Base-by-base conservation (phyloP, 2,113 vertebrate species). In the Pterocles orientalis region DNA sequence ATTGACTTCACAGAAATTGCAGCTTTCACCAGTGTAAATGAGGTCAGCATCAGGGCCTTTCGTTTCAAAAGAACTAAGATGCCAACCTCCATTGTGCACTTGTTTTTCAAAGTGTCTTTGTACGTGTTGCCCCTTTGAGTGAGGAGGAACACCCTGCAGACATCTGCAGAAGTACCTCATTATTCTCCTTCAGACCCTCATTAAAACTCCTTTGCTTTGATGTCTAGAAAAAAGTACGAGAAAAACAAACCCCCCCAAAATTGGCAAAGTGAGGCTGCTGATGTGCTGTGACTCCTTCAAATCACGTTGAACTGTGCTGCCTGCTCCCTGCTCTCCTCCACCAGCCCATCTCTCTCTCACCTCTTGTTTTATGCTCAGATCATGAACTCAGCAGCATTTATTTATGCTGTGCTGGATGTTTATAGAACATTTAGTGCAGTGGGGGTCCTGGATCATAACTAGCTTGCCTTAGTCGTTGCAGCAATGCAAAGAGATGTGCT, bases 181-280 rank as follows among this genome's bases (percentile, higher is more conserved):
- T 96, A 96, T 96, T 96, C 87, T 95, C 75, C 94, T 97, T 96
- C 96, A 96, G 89, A 94, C 93, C 61, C 91, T 97, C 87, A 95
- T 96, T 97, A 97, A 95, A 96, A 92, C 87, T 96, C 78, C 91
- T 93, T 95, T 95, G n/a, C 94, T 95, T 95, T 97, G 84, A 92
- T 95, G 73, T 53, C 75, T 84, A 18, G 2, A 61, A 97, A 95
- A 94, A 92, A 84, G 77, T 6, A 0, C 39, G 68, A 79, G 81
- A n/a, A 91, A 97, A 95, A 91, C 93, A 97, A 86, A 29, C 12
- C 51, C 82, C 82, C 79, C 72, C 58, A 60, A 94, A 95, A 91
- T 0, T 53, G 80, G 72, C 47, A 45, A 81, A 93, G 88, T 39
- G 41, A 95, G 43, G 83, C 73, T 94, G 89, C 65, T 91, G 72